These are phyloP conservation scores for Drosophila acutilabella DNA, from an alignment of 2,888 invertebrate species.

Conservation along the genomic window DNA sequence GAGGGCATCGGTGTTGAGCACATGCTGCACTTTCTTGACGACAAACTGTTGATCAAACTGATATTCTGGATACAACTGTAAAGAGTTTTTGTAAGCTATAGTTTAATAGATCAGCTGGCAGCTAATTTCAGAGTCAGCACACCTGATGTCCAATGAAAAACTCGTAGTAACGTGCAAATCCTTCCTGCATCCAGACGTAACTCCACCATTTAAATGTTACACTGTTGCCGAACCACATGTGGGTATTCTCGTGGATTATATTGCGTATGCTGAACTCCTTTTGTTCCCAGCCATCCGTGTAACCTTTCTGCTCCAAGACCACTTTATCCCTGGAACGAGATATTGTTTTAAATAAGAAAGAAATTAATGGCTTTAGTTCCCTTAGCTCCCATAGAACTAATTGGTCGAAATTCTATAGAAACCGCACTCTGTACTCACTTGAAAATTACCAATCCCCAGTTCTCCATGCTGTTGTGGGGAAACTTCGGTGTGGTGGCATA, in stretches of 20 bases:
- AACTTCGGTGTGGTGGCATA: constrained; percentile 92
- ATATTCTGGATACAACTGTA: constrained; percentile 88
- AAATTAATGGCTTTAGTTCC: too few species aligned
- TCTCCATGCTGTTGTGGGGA: constrained; percentile 93
- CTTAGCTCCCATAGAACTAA: too few species aligned
- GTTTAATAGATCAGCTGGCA: not conserved
- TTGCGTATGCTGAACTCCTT: constrained; percentile 86
- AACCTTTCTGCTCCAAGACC: constrained; percentile 62
- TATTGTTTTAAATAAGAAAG: too few species aligned
- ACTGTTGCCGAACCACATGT: constrained; percentile 89
- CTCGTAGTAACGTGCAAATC: constrained; percentile 90
- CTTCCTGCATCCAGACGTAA: constrained; percentile 88
- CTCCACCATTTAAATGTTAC: constrained; percentile 86
- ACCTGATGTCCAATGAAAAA: constrained; percentile 86
- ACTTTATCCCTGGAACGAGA: constrained; percentile 64
- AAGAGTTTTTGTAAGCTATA: constrained; percentile 20
- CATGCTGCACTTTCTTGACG: constrained; percentile 88
- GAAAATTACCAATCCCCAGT: constrained; percentile 95
- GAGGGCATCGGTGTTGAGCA: constrained; percentile 87
- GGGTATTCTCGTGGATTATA: constrained; percentile 85
- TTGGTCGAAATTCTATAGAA: too few species aligned
- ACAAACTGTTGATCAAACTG: constrained; percentile 90
- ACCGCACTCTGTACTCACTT: constrained; percentile 86
- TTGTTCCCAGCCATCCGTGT: constrained; percentile 76
- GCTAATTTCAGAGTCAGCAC: not conserved